Conservation (phyloP, 2,797 vertebrate species). For the Pampus argenteus region DNA sequence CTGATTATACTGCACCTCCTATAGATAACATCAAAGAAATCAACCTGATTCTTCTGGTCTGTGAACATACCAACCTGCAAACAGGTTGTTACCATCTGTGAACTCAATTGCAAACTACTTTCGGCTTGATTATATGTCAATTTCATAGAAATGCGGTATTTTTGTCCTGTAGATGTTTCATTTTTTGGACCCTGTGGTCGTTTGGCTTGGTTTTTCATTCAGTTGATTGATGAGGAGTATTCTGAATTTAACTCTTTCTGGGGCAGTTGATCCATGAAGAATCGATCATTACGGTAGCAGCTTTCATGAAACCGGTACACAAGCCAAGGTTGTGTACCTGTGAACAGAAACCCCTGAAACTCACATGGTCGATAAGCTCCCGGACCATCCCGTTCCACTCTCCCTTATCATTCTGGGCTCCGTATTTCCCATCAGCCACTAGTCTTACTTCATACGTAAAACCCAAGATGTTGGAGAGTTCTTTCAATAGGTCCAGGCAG, state of each 20-base stretch:
- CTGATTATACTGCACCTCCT: neutral
- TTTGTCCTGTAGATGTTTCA: neutral
- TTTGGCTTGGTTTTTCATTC: neutral
- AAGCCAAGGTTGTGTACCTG: neutral
- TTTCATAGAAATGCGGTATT: neutral
- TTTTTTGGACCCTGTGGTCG: neutral
- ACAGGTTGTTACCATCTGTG: neutral
- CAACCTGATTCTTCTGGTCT: neutral
- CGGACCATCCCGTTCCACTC: slow-evolving; percentile 99
- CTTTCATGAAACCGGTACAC: neutral
- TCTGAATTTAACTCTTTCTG: neutral
- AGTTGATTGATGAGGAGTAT: neutral
- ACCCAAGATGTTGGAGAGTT: slow-evolving; percentile 95
- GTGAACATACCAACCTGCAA: neutral
- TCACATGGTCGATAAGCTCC: slow-evolving; percentile 98
- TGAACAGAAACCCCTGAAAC: slow-evolving; percentile 53
- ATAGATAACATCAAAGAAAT: neutral
- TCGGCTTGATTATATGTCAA: neutral
- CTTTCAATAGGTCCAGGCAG: slow-evolving; percentile 96
- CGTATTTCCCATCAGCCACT: slow-evolving; percentile 97
- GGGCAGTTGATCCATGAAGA: neutral
- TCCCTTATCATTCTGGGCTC: slow-evolving; percentile 97
- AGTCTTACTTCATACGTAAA: slow-evolving; percentile 96
- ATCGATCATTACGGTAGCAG: too few species aligned
- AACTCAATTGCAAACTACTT: neutral